A percentile compares a stretch with the other conserved stretches of the same genome.
phyloP scores from a whole-genome alignment of 1,140 invertebrate genomes.

The Drosophila nasuta region DNA sequence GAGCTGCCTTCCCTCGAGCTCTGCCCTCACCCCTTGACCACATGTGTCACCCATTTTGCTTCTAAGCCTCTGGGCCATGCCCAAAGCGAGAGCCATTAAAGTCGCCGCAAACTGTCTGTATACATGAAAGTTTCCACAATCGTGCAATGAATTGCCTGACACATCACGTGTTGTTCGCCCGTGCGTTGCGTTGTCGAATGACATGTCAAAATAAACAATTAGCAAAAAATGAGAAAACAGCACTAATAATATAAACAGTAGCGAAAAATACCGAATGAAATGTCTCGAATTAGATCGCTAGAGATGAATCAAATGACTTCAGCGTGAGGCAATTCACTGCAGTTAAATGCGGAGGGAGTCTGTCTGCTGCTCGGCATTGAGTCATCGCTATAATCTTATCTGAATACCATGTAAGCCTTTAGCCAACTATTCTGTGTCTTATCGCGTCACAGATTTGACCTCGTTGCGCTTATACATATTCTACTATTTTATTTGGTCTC shows the following conservation, averaged over 20 bases:
- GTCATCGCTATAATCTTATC: conserved; percentile 33
- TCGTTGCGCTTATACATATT: conserved; percentile 9
- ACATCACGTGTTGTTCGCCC: conserved; percentile 36
- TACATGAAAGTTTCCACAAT: conserved; percentile 5
- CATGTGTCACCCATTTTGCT: neutral
- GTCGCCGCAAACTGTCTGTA: neutral
- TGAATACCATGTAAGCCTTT: neutral
- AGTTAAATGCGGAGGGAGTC: neutral
- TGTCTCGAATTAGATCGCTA: conserved; percentile 7
- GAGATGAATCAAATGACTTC: neutral
- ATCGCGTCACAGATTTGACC: conserved; percentile 27
- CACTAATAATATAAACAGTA: conserved; percentile 21
- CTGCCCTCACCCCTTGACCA: neutral
- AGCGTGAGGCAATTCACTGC: conserved; percentile 31
- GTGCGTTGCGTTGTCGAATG: conserved; percentile 13
- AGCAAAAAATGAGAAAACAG: neutral
- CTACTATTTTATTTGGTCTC: conserved; percentile 5
- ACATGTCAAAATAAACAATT: conserved; percentile 32
- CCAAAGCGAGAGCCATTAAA: neutral
- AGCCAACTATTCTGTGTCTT: conserved; percentile 13
- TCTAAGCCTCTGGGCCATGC: neutral
- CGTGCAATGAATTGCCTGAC: conserved; percentile 9
- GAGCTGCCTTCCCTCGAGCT: neutral
- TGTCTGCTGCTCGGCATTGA: conserved; percentile 30
- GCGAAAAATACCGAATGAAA: conserved; percentile 3